phyloP scores from a whole-genome alignment of 2,113 vertebrate species.

The Ophthalmolycus amberensis region DNA sequence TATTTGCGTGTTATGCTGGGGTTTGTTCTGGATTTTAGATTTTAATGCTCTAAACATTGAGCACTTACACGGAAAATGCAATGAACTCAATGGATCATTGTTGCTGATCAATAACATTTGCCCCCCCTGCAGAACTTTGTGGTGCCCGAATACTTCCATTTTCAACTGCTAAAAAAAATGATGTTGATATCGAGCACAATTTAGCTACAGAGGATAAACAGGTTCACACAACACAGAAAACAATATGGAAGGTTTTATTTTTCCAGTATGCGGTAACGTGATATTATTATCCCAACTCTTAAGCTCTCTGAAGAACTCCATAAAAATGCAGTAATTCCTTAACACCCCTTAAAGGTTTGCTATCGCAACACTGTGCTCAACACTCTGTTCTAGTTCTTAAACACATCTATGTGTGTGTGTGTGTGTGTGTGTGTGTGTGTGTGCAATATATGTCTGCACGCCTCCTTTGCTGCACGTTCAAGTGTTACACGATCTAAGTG shows the following conservation, averaged over 20 bases:
- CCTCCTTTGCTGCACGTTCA: slow-evolving; percentile 59
- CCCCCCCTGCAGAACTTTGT: background rate
- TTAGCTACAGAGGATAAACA: background rate
- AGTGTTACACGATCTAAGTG: slow-evolving; percentile 72
- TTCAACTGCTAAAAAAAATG: background rate
- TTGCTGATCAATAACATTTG: background rate
- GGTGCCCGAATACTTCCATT: background rate
- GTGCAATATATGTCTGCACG: background rate
- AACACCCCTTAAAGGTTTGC: background rate
- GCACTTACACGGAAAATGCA: background rate
- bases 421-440: background rate
- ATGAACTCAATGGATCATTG: background rate
- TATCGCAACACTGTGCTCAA: background rate
- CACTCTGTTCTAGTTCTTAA: slow-evolving; percentile 35
- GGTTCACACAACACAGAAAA: background rate
- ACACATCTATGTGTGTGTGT: slow-evolving; percentile 23
- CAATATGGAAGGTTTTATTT: background rate
- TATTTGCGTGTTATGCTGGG: background rate
- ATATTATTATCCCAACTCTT: background rate
- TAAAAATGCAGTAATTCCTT: slow-evolving; percentile 3
- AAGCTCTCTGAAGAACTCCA: slow-evolving; percentile 1
- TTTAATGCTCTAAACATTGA: background rate
- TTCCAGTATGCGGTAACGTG: background rate
- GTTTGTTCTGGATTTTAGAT: background rate
- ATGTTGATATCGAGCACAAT: background rate